Percentiles rank a stretch among this genome's conserved stretches.
phyloP scores from a whole-genome alignment of 2,797 vertebrate genomes.

The Chrysocyon brachyurus region DNA sequence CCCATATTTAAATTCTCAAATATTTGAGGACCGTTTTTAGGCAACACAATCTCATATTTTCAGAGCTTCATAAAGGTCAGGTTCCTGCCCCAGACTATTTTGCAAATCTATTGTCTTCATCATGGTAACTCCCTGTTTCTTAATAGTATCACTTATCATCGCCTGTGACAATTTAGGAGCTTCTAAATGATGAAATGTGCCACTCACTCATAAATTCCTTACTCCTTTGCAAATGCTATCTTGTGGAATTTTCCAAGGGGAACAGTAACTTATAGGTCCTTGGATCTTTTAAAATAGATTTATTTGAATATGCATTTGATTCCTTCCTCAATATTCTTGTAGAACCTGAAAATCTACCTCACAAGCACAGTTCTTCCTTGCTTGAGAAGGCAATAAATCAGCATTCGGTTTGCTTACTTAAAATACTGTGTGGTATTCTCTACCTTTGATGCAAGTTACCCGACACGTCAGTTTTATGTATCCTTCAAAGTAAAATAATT shows the following conservation, averaged over 20 bases:
- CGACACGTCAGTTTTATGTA: background rate
- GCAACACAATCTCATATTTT: background rate
- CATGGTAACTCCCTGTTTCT: background rate
- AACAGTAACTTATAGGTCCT: background rate
- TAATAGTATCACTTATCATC: background rate
- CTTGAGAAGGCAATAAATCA: background rate
- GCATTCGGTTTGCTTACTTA: slow-evolving; percentile 1
- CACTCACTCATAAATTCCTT: background rate
- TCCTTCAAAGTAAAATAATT: background rate
- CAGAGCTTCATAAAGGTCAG: background rate
- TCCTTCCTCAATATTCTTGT: background rate
- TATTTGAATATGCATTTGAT: background rate
- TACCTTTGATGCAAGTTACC: background rate
- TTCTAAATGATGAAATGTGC: background rate
- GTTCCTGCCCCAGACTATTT: background rate
- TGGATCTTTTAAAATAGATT: background rate
- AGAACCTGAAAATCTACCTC: background rate
- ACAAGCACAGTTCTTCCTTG: background rate
- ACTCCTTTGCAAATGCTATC: background rate
- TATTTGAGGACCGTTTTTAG: background rate
- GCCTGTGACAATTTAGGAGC: background rate
- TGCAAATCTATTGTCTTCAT: background rate
- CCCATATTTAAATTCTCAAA: slow-evolving; percentile 5
- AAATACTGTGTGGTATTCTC: background rate
- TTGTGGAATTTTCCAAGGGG: background rate